phyloP scores from a whole-genome alignment of 2,797 vertebrate genomes.

The Clarias fuscus region DNA sequence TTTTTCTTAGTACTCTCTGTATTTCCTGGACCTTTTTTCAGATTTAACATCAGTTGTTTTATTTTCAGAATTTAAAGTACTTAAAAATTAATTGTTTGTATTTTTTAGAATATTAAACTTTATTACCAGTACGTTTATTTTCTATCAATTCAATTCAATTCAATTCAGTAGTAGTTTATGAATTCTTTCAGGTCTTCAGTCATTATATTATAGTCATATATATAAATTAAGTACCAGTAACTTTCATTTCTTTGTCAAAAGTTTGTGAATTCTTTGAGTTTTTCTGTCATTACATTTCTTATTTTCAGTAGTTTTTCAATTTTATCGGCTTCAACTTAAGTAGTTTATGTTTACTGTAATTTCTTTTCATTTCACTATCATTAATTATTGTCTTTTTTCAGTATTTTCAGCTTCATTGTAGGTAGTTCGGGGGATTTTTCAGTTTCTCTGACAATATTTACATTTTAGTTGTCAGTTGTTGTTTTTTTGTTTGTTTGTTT shows the following conservation, averaged over 20 bases:
- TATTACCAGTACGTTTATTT: not conserved
- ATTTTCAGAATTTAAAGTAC: not conserved
- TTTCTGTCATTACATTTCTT: not conserved
- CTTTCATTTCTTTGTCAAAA: no score
- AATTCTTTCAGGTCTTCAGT: not conserved
- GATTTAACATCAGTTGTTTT: conserved; percentile 1
- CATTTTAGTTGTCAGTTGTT: no score
- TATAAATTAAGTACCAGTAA: no score
- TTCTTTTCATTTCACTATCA: not conserved
- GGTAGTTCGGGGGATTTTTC: not conserved
- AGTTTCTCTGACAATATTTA: not conserved
- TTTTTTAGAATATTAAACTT: not conserved
- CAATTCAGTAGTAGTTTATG: not conserved
- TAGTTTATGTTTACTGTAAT: not conserved
- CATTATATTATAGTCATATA: no score
- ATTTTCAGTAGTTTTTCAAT: not conserved
- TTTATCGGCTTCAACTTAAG: not conserved
- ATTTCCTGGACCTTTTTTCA: not conserved
- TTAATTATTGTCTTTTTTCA: not conserved
- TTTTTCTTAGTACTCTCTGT: not conserved
- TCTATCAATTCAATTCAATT: no score
- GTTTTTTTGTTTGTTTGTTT: not conserved
- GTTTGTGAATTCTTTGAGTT: not conserved
- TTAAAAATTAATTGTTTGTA: not conserved
- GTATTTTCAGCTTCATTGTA: not conserved